These are phyloP conservation scores for Apeltes quadracus DNA, from an alignment of 2,113 vertebrate genomes.

Conservation along the genomic window DNA sequence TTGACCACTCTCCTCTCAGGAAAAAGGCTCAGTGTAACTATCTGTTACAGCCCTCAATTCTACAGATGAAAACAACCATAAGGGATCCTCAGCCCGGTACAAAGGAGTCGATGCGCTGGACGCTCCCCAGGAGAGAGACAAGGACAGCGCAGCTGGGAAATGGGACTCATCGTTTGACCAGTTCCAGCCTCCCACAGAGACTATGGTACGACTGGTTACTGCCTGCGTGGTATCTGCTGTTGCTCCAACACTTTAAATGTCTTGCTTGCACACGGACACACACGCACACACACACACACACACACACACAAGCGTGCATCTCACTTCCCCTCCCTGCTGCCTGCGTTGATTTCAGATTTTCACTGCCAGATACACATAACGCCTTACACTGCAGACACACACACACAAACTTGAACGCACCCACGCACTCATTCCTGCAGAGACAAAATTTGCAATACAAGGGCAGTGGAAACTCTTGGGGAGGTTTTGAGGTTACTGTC, in stretches of 20 bases:
- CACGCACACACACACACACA: background rate
- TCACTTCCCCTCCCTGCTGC: constrained; percentile 49
- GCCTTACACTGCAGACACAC: constrained; percentile 30
- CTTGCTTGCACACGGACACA: constrained; percentile 28
- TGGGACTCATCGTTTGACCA: constrained; percentile 42
- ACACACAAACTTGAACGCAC: constrained; percentile 40
- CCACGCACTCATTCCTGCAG: constrained; percentile 24
- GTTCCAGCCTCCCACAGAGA: constrained; percentile 57
- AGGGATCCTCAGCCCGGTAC: constrained; percentile 26
- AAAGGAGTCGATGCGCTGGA: constrained; percentile 44
- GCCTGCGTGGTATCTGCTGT: constrained; percentile 57
- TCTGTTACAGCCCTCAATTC: constrained; percentile 35
- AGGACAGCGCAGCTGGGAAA: constrained; percentile 41
- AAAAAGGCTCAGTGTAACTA: background rate
- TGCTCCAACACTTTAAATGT: constrained; percentile 51
- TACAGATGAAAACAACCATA: constrained; percentile 64
- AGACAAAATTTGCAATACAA: constrained; percentile 50
- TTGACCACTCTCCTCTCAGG: background rate
- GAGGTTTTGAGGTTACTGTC: constrained; percentile 26
- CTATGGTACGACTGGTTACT: constrained; percentile 65
- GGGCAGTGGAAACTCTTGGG: constrained; percentile 35
- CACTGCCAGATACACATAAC: constrained; percentile 52
- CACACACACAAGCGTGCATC: constrained; percentile 17
- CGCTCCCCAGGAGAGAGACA: constrained; percentile 4
- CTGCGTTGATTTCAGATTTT: constrained; percentile 65